These are phyloP conservation scores for Apodemia duryi DNA, from an alignment of 2,888 invertebrate species.

Conservation along the genomic window DNA sequence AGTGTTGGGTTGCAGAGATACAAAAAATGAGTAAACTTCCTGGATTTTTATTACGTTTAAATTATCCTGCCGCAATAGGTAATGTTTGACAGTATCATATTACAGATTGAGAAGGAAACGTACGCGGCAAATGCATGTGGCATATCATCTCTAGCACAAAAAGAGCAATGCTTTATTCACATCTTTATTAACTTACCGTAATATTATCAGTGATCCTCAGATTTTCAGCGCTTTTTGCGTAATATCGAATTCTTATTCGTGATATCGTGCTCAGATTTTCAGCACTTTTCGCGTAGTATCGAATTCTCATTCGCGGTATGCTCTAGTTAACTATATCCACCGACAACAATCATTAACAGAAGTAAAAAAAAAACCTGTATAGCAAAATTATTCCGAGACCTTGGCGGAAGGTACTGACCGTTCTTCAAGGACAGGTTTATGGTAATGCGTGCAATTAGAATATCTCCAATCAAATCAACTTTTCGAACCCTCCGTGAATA, in stretches of 20 bases:
- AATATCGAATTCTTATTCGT: conserved; percentile 61
- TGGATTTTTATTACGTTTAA: no score
- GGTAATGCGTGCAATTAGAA: conserved; percentile 59
- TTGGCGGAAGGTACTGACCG: conserved; percentile 65
- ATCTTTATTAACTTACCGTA: conserved; percentile 46
- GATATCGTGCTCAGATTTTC: conserved; percentile 65
- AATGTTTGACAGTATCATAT: no score
- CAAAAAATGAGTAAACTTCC: no score
- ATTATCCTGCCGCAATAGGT: no score
- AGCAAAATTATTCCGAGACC: conserved; percentile 62
- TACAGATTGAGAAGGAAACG: no score
- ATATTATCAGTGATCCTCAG: conserved; percentile 55
- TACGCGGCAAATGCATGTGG: no score
- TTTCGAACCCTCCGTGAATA: conserved; percentile 18
- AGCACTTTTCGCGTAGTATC: conserved; percentile 57
- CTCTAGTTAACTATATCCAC: conserved; percentile 44
- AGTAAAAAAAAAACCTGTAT: conserved; percentile 49
- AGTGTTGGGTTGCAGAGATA: no score
- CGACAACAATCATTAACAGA: conserved; percentile 56
- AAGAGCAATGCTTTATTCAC: not conserved
- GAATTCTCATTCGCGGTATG: conserved; percentile 64
- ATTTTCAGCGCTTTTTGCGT: conserved; percentile 59
- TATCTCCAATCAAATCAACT: conserved; percentile 36
- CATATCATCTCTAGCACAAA: no score
- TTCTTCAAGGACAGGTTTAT: conserved; percentile 56